A percentile compares a stretch with the other conserved stretches of the same genome.
phyloP scores from a whole-genome alignment of 2,113 vertebrate genomes.

The Hippopotamus amphibius region DNA sequence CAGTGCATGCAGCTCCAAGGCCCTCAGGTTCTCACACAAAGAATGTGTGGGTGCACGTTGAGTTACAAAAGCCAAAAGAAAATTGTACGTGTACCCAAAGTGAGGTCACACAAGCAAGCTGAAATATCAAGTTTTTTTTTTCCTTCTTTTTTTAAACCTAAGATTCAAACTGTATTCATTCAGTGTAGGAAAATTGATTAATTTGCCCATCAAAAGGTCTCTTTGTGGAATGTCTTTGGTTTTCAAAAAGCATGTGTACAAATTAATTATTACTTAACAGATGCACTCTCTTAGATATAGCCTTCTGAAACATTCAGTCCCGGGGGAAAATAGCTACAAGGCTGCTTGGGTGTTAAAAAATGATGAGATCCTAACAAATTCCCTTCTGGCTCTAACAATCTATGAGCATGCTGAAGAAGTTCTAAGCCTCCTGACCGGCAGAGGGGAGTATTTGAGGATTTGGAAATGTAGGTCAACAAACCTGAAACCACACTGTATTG shows the following conservation, averaged over 20 bases:
- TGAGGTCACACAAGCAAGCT: neutral
- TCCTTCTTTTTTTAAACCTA: neutral
- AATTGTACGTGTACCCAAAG: neutral
- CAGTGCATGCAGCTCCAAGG: fast-evolving
- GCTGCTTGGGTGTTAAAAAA: neutral
- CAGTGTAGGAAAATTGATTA: neutral
- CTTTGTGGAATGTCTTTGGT: conserved; percentile 2
- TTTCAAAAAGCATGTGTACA: conserved; percentile 44
- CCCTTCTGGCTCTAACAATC: neutral
- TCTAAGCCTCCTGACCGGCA: neutral
- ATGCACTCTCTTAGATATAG: neutral
- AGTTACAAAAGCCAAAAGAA: neutral
- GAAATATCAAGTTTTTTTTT: neutral
- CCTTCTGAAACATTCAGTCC: neutral
- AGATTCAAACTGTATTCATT: neutral
- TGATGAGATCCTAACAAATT: neutral
- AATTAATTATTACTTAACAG: conserved; percentile 50
- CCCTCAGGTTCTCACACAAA: neutral
- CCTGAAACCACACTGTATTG: fast-evolving
- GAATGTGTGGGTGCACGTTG: fast-evolving
- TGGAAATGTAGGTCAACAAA: neutral
- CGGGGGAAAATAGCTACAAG: neutral
- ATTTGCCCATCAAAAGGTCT: conserved; percentile 13
- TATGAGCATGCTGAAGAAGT: neutral
- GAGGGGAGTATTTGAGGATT: neutral